Conservation (phyloP, 92 coral and sea anemone genomes). For the Porites rus region DNA sequence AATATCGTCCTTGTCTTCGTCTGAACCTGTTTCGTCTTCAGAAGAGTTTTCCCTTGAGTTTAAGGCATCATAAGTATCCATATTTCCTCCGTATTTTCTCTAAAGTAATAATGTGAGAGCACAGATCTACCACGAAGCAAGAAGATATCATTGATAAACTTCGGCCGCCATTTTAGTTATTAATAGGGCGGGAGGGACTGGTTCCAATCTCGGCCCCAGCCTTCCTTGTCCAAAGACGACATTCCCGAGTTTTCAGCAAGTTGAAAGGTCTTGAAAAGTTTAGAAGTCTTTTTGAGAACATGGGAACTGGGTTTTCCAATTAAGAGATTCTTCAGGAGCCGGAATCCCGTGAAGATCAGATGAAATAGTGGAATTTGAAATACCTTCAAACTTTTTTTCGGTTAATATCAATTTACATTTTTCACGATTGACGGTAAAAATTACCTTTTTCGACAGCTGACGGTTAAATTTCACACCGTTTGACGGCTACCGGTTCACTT, state of each 20-base stretch:
- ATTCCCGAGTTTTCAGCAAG: background rate
- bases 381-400: too few species aligned
- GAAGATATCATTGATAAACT: background rate
- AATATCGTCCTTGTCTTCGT: slow-evolving; percentile 61
- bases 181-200: too few species aligned
- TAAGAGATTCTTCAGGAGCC: too few species aligned
- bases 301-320: too few species aligned
- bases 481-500: background rate
- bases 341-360: too few species aligned
- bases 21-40: slow-evolving; percentile 47
- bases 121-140: too few species aligned
- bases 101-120: background rate
- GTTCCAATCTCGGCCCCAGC: background rate
- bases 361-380: too few species aligned
- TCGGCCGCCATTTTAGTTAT: too few species aligned
- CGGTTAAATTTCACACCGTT: background rate
- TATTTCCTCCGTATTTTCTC: background rate
- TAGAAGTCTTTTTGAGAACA: too few species aligned
- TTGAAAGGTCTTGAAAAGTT: background rate
- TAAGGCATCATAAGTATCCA: background rate
- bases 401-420: too few species aligned
- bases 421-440: too few species aligned
- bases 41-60: slow-evolving; percentile 7
- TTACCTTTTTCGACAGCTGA: too few species aligned
- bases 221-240: background rate